A percentile compares a stretch with the other conserved stretches of the same genome.
Evolutionary conservation across 2,113 vertebrate genomes (phyloP).

Genomic region (Rhineura floridana): DNA sequence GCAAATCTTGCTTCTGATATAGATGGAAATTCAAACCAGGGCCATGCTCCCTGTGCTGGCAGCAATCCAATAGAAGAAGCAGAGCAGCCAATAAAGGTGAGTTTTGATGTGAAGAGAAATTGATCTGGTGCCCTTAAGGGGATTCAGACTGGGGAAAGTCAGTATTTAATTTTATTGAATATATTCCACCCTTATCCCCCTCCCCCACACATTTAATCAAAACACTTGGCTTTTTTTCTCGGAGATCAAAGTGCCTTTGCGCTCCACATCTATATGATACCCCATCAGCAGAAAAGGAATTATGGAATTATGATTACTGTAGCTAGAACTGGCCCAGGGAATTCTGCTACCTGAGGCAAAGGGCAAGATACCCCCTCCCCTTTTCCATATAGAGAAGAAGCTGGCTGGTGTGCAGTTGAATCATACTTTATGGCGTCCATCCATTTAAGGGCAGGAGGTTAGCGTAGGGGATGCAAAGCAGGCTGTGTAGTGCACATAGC

Average conservation of each 20-base stretch:
- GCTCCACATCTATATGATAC: neutral
- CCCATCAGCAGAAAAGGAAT: neutral
- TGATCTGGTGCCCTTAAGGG: neutral
- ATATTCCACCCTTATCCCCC: neutral
- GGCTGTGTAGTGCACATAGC: too few relatives aligned
- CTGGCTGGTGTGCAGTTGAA: too few relatives aligned
- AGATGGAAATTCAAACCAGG: slow-evolving; percentile 10
- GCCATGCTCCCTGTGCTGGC: neutral
- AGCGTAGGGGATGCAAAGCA: too few relatives aligned
- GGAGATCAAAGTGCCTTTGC: slow-evolving; percentile 24
- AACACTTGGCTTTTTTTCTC: neutral
- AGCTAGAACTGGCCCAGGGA: too few relatives aligned
- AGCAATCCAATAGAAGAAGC: slow-evolving; percentile 2
- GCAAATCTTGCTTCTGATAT: neutral
- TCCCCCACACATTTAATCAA: neutral
- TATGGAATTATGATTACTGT: neutral
- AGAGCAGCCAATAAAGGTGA: slow-evolving; percentile 10
- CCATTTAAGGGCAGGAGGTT: too few relatives aligned
- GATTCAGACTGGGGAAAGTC: neutral
- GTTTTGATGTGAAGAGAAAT: slow-evolving; percentile 19
- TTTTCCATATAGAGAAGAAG: too few relatives aligned
- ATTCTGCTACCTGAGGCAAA: too few relatives aligned
- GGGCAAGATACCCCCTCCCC: too few relatives aligned
- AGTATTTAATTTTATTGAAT: slow-evolving; percentile 9
- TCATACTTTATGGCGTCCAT: too few relatives aligned